Conservation (phyloP, 2,113 vertebrate genomes). For the Panthera uncia region DNA sequence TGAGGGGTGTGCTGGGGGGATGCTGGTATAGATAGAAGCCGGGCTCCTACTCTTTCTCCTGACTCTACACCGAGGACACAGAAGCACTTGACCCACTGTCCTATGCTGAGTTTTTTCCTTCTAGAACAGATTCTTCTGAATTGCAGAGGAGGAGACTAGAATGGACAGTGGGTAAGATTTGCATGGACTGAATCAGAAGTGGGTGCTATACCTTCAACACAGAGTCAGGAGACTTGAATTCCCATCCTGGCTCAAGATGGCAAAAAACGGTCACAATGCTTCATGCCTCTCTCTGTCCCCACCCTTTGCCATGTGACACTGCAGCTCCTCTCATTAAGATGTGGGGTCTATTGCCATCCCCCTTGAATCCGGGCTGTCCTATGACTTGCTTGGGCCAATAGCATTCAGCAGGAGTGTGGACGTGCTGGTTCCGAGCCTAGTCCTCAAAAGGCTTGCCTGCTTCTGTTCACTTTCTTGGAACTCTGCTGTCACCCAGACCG, state of each 20-base stretch:
- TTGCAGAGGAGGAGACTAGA: neutral
- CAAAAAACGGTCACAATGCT: neutral
- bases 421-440: neutral
- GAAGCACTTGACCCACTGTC: neutral
- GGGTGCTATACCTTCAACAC: neutral
- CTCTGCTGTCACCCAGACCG: neutral
- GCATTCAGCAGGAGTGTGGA: neutral
- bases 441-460: neutral
- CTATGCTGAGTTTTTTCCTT: neutral
- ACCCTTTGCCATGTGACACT: neutral
- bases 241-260: neutral
- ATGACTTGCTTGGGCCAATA: neutral
- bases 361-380: neutral
- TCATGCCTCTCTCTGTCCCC: neutral
- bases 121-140: neutral
- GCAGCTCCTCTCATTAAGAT: neutral
- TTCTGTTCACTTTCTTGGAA: neutral
- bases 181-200: neutral
- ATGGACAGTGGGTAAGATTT: neutral
- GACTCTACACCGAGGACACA: neutral
- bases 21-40: neutral
- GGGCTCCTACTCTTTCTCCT: neutral
- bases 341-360: neutral
- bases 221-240: neutral
- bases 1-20: neutral